A percentile compares a stretch with the other conserved stretches of the same genome.
Evolutionary conservation across 2,888 invertebrate species (phyloP).

Genomic region (Limenitis camilla): DNA sequence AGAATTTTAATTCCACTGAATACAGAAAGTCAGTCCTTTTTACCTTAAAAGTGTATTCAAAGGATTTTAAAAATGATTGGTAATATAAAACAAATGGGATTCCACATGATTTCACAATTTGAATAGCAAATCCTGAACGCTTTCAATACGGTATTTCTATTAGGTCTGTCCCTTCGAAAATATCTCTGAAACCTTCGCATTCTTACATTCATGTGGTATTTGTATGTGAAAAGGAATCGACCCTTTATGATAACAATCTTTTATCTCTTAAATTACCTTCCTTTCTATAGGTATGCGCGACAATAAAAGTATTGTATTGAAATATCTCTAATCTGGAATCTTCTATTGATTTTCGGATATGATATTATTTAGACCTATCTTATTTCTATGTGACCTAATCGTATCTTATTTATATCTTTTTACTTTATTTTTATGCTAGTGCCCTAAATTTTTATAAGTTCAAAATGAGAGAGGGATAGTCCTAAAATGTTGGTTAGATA

Average conservation of each 20-base stretch:
- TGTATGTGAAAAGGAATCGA: constrained; percentile 9
- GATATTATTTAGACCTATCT: too few relatives aligned
- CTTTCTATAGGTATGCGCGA: neutral
- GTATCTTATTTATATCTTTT: too few relatives aligned
- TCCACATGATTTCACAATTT: constrained; percentile 9
- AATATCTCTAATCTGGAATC: neutral
- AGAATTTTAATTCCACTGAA: too few relatives aligned
- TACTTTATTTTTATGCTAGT: too few relatives aligned
- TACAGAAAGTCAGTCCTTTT: too few relatives aligned
- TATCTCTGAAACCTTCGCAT: constrained; percentile 10
- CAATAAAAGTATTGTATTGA: neutral
- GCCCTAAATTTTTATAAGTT: too few relatives aligned
- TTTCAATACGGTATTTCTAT: constrained; percentile 12
- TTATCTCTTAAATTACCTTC: constrained; percentile 5
- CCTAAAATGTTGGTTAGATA: too few relatives aligned
- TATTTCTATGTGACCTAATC: too few relatives aligned
- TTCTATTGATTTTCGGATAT: too few relatives aligned
- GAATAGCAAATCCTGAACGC: constrained; percentile 5
- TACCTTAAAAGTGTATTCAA: too few relatives aligned
- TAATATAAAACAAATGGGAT: neutral
- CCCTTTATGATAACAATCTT: constrained; percentile 10
- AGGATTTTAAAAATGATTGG: neutral
- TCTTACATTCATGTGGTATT: constrained; percentile 12
- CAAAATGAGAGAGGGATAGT: too few relatives aligned
- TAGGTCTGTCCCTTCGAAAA: constrained; percentile 12